phyloP scores from a whole-genome alignment of 2,888 invertebrate genomes.

The Arctia plantaginis region DNA sequence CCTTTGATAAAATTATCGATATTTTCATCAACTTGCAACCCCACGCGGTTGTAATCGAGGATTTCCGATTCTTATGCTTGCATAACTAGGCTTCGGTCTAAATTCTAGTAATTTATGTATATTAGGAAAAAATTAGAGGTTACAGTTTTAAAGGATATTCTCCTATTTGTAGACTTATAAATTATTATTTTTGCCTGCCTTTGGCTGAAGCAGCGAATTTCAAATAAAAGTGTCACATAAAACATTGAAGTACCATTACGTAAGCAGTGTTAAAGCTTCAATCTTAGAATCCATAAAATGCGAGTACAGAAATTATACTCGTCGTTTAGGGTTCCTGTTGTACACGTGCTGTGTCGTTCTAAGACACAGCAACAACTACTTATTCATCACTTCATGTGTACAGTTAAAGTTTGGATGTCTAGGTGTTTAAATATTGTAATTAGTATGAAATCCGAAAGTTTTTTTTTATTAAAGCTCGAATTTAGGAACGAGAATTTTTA shows the following conservation, averaged over 20 bases:
- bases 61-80: not conserved
- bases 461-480: too few species aligned
- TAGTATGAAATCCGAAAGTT: too few species aligned
- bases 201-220: slow-evolving; percentile 5
- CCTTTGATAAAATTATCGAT: not conserved
- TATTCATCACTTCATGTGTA: not conserved
- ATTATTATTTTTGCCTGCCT: not conserved
- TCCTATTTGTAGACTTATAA: not conserved
- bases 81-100: not conserved
- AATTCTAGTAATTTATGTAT: not conserved
- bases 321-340: slow-evolving; percentile 20
- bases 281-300: slow-evolving; percentile 33
- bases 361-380: too few species aligned
- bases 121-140: not conserved
- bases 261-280: slow-evolving; percentile 25
- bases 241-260: slow-evolving; percentile 19
- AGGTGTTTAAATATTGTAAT: too few species aligned
- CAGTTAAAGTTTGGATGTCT: not conserved
- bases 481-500: too few species aligned
- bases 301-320: slow-evolving; percentile 35
- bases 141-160: not conserved
- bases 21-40: not conserved
- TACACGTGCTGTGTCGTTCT: slow-evolving; percentile 12
- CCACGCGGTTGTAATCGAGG: not conserved
- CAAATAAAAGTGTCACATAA: slow-evolving; percentile 12